Conservation (phyloP, 2,797 vertebrate species). For the Pachyuromys duprasi region DNA sequence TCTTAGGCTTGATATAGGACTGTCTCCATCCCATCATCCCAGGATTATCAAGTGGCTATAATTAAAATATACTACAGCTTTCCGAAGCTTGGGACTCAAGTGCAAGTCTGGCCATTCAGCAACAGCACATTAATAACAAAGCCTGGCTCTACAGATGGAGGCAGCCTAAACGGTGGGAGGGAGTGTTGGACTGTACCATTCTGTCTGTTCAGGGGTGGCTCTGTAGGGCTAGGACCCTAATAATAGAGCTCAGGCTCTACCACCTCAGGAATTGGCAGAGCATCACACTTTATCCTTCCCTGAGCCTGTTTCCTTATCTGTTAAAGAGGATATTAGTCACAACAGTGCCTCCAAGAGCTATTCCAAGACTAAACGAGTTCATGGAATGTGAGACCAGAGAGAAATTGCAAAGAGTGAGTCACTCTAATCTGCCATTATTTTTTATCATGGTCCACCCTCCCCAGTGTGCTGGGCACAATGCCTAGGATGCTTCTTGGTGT, state of each 20-base stretch:
- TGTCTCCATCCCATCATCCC: neutral
- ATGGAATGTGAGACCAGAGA: neutral
- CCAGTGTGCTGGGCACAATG: neutral
- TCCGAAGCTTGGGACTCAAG: conserved; percentile 52
- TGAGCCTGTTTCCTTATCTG: conserved; percentile 44
- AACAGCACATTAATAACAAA: conserved; percentile 58
- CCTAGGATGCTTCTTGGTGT: neutral
- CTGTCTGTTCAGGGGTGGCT: neutral
- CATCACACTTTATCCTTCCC: neutral
- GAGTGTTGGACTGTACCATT: neutral
- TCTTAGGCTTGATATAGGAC: conserved; percentile 24
- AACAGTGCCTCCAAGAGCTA: neutral
- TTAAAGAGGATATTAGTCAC: conserved; percentile 41
- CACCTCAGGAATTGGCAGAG: neutral
- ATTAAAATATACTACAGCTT: conserved; percentile 64
- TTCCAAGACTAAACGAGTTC: conserved; percentile 12
- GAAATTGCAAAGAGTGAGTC: neutral
- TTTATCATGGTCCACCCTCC: neutral
- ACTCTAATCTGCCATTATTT: neutral
- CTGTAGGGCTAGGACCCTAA: neutral
- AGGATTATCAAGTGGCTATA: conserved; percentile 70
- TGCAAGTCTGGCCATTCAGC: neutral
- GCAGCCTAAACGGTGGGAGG: neutral
- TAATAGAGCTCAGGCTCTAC: neutral
- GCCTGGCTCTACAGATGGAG: neutral